Base-by-base conservation (phyloP, 2,113 vertebrate genomes). In the Thamnaconus septentrionalis region DNA sequence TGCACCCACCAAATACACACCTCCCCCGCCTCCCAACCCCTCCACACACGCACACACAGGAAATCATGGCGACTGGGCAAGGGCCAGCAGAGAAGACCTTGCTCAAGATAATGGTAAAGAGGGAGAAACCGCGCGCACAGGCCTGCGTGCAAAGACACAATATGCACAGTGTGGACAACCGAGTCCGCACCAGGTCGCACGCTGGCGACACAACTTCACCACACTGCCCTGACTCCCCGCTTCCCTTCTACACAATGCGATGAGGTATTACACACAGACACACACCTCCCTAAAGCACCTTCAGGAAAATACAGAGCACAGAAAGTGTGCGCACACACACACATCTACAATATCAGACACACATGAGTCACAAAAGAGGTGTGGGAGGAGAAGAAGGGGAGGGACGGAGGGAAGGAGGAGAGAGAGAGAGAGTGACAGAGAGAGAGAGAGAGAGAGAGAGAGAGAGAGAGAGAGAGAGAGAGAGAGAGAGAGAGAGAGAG, bases 341-440 rank as follows among this genome's bases (percentile, higher is more conserved):
- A 76, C 66, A 68, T 58, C 64, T 64, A 74, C 82, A 73, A 79
- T 79, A 75, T 74, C 77, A 79, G 69, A 83, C 73, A 82, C 84
- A 82, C 75, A 77, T 81, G 53, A 64, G 51, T 73, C 72, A 78
- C 77, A 81, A 86, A 81, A 59, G 78, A 79, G 62, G 56, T 47
- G 58, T 71, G 65, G 71, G 55, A 71, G 70, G 60, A 63, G 69
- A 48, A 48, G 47, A 7, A 48, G 8, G 11, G n/a, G 48, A 50
- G 48, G 8, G 18, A 31, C 18, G 18, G 18, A 31, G 18, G 18
- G 18, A 31, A 2, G 18, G 18, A 31, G 18, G 18, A 31, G 18
- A 31, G 18, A 31, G 18, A 31, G 18, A 31, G 18, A 31, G 18
- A 31, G 18, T n/a, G n/a, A n/a, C n/a, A 31, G 41, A 41, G 64